These are phyloP conservation scores for Procambarus virginalis DNA, from an alignment of 1,140 invertebrate species.

Conservation along the genomic window DNA sequence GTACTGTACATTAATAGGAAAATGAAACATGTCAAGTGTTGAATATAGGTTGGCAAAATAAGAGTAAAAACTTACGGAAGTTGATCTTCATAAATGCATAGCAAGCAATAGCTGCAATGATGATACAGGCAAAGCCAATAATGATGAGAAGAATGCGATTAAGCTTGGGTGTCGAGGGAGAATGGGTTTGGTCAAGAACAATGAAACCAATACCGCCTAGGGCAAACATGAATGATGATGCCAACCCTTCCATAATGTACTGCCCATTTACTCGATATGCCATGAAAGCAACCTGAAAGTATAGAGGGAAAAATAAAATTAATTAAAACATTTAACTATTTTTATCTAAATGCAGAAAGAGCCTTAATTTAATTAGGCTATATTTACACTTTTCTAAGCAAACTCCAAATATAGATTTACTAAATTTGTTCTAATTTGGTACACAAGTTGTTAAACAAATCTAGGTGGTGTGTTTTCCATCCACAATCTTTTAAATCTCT, in stretches of 20 bases:
- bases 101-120: constrained; percentile 96
- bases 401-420: no score
- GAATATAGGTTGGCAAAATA: neutral
- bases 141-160: constrained; percentile 87
- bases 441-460: no score
- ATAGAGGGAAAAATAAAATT: no score
- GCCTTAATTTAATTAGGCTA: no score
- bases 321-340: no score
- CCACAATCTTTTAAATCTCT: no score
- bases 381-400: no score
- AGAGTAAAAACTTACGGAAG: constrained; percentile 82
- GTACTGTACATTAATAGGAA: no score
- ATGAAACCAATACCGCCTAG: constrained; percentile 97
- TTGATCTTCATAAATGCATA: constrained; percentile 99
- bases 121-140: constrained; percentile 92
- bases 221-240: constrained; percentile 96
- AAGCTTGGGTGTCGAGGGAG: constrained; percentile 91
- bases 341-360: no score
- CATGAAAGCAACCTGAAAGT: constrained; percentile 91
- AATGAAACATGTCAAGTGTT: no score
- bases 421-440: no score
- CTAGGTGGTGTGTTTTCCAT: no score
- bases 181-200: constrained; percentile 94
- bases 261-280: constrained; percentile 98
- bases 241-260: constrained; percentile 98